Conservation (phyloP, 2,797 vertebrate genomes). For the Cirrhinus molitorella region DNA sequence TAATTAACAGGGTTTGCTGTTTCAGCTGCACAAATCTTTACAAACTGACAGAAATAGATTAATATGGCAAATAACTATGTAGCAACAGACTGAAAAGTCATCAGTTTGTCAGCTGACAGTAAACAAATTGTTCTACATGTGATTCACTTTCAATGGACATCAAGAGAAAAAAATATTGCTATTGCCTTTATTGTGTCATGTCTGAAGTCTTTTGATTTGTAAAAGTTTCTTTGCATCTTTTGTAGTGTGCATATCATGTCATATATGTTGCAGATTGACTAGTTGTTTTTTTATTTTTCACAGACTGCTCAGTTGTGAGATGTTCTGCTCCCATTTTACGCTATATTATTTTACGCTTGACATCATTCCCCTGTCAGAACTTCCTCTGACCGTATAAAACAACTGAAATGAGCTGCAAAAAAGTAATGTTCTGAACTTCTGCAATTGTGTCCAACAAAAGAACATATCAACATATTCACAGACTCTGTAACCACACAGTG, state of each 20-base stretch:
- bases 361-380: background rate
- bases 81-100: background rate
- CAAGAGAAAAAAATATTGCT: too few species aligned
- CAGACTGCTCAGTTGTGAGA: too few species aligned
- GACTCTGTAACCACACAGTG: background rate
- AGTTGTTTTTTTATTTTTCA: background rate
- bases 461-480: background rate
- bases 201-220: too few species aligned
- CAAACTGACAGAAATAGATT: background rate
- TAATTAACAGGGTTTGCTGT: background rate
- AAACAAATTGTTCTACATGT: background rate
- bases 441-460: background rate
- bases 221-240: too few species aligned
- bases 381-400: background rate
- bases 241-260: background rate
- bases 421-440: background rate
- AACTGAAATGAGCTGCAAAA: background rate
- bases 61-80: background rate
- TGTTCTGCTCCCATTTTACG: too few species aligned
- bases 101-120: background rate
- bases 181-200: too few species aligned
- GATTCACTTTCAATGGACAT: too few species aligned
- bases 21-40: too few species aligned
- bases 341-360: too few species aligned
- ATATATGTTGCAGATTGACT: background rate